Conservation (phyloP, 1,140 invertebrate genomes). For the Linepithema humile region DNA sequence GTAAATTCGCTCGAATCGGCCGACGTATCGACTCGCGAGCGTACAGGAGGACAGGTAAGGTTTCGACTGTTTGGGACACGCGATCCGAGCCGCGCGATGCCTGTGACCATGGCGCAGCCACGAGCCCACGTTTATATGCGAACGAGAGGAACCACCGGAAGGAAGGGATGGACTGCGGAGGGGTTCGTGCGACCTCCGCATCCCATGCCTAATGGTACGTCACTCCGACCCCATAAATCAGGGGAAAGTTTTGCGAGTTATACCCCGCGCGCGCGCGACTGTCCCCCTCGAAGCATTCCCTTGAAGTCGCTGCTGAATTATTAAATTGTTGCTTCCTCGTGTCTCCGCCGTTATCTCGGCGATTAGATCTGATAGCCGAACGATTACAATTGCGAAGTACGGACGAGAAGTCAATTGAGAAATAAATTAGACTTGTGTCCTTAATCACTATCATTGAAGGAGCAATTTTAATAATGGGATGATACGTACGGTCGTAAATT, state of each 20-base stretch:
- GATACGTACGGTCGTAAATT: slow-evolving; percentile 6
- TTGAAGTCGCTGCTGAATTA: background rate
- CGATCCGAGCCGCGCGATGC: slow-evolving; percentile 79
- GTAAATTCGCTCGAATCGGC: slow-evolving; percentile 56
- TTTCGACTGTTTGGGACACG: slow-evolving; percentile 75
- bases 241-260: slow-evolving; percentile 54
- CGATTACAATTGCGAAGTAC: background rate
- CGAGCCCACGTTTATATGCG: slow-evolving; percentile 76
- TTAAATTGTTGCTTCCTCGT: slow-evolving; percentile 6
- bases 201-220: slow-evolving; percentile 67
- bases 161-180: slow-evolving; percentile 65
- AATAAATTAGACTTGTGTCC: slow-evolving; percentile 24
- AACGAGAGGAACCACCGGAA: slow-evolving; percentile 59
- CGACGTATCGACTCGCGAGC: slow-evolving; percentile 75
- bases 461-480: slow-evolving; percentile 50
- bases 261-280: slow-evolving; percentile 26
- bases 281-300: slow-evolving; percentile 45
- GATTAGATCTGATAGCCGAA: background rate
- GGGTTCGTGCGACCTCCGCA: slow-evolving; percentile 66
- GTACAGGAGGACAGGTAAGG: slow-evolving; percentile 69
- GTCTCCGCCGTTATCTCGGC: background rate
- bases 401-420: background rate
- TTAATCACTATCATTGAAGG: slow-evolving; percentile 7
- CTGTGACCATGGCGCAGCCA: slow-evolving; percentile 80
- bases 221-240: slow-evolving; percentile 63